phyloP scores from a whole-genome alignment of 2,797 vertebrate species.

The Limnodromus scolopaceus region DNA sequence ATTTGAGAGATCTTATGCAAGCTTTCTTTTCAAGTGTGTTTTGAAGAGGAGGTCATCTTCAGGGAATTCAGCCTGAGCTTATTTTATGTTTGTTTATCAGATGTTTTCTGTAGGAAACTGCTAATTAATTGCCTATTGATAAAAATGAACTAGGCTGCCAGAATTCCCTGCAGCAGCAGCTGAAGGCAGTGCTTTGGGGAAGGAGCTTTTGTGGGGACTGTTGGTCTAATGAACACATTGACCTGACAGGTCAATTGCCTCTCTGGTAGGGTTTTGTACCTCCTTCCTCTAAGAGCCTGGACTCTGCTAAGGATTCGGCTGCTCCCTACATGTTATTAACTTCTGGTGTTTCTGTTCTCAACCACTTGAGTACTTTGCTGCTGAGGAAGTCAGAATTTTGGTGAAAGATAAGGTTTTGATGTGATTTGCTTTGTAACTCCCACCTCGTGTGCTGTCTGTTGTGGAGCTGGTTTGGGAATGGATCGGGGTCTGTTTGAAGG shows the following conservation, averaged over 20 bases:
- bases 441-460: not conserved
- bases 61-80: not conserved
- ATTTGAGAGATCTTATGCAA: not conserved
- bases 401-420: not conserved
- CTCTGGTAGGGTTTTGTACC: not conserved
- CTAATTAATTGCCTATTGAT: slow-evolving; percentile 58
- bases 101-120: slow-evolving; percentile 28
- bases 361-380: not conserved
- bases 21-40: slow-evolving; percentile 24
- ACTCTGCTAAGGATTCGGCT: not conserved
- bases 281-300: not conserved
- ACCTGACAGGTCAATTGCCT: not conserved
- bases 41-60: slow-evolving; percentile 12
- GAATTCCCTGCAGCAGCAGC: not conserved
- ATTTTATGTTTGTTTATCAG: slow-evolving; percentile 48
- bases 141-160: slow-evolving; percentile 11
- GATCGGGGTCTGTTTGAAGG: not conserved
- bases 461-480: not conserved
- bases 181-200: not conserved
- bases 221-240: not conserved
- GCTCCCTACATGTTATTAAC: not conserved
- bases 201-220: not conserved
- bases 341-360: not conserved
- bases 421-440: not conserved
- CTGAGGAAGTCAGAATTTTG: not conserved